Evolutionary conservation across 2,888 invertebrate genomes (phyloP).

Genomic region (Stomorhina lunata): DNA sequence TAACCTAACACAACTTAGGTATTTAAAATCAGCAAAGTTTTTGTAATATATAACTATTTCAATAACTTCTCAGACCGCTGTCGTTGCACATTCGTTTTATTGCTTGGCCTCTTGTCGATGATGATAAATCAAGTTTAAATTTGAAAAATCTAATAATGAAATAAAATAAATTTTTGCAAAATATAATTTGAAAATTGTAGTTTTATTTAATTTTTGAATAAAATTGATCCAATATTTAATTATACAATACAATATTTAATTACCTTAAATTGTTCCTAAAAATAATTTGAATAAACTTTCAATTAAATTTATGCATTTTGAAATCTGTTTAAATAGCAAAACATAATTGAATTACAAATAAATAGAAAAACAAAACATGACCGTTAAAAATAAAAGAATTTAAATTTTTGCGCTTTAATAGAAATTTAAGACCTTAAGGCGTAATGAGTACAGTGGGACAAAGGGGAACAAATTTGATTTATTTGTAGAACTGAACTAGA

Average conservation of each 20-base stretch:
- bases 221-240: too few relatives aligned
- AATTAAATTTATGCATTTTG: too few relatives aligned
- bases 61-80: background rate
- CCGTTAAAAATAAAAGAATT: conserved; percentile 23
- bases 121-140: conserved; percentile 36
- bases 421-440: conserved; percentile 30
- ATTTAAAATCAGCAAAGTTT: too few relatives aligned
- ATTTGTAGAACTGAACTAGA: too few relatives aligned
- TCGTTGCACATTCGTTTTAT: conserved; percentile 7
- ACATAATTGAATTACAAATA: too few relatives aligned
- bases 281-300: too few relatives aligned
- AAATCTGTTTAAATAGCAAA: too few relatives aligned
- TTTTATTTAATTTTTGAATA: background rate
- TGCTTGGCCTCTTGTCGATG: conserved; percentile 35
- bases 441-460: conserved; percentile 12
- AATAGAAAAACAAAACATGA: conserved; percentile 6
- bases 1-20: too few relatives aligned
- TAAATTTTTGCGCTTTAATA: conserved; percentile 28
- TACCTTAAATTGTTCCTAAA: too few relatives aligned
- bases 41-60: background rate
- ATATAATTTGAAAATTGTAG: background rate
- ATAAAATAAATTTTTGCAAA: background rate
- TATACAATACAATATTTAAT: too few relatives aligned
- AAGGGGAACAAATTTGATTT: too few relatives aligned
- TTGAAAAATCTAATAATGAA: conserved; percentile 10